These are phyloP conservation scores for Tenthredo livida DNA, from an alignment of 2,888 invertebrate genomes.

Conservation along the genomic window DNA sequence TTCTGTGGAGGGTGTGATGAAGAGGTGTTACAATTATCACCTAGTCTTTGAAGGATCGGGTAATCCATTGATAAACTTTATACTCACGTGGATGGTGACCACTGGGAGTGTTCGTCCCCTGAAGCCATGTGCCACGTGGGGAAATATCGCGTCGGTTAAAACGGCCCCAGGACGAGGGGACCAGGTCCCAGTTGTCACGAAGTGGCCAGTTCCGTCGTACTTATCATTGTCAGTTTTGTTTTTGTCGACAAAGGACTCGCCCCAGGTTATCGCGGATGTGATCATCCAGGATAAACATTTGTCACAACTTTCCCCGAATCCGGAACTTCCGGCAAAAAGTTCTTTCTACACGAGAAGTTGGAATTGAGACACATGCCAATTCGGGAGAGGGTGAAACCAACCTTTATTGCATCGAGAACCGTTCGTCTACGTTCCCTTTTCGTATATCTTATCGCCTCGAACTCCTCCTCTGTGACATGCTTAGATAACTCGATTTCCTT, in stretches of 20 bases:
- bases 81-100: slow-evolving; percentile 88
- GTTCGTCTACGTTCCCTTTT: slow-evolving; percentile 84
- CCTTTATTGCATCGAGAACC: slow-evolving; percentile 85
- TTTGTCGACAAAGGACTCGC: slow-evolving; percentile 78
- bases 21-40: neutral
- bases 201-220: slow-evolving; percentile 64
- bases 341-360: slow-evolving; percentile 54
- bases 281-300: slow-evolving; percentile 78
- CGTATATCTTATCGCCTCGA: slow-evolving; percentile 88
- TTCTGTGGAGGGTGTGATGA: slow-evolving; percentile 81
- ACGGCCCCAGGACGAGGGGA: slow-evolving; percentile 85
- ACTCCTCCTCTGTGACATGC: slow-evolving; percentile 91
- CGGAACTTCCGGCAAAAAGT: slow-evolving; percentile 54
- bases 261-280: slow-evolving; percentile 81
- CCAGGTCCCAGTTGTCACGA: slow-evolving; percentile 86
- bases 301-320: slow-evolving; percentile 59
- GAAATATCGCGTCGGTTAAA: slow-evolving; percentile 87
- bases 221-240: slow-evolving; percentile 61
- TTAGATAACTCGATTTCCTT: slow-evolving; percentile 87
- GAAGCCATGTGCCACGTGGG: slow-evolving; percentile 89
- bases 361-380: neutral
- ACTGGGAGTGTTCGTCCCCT: slow-evolving; percentile 87
- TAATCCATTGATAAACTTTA: neutral
- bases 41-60: neutral
- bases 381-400: slow-evolving; percentile 67